Evolutionary conservation across 2,113 vertebrate species (phyloP), one percentile per base, ranked within the genome.

Genomic region (Oncorhynchus masou): DNA sequence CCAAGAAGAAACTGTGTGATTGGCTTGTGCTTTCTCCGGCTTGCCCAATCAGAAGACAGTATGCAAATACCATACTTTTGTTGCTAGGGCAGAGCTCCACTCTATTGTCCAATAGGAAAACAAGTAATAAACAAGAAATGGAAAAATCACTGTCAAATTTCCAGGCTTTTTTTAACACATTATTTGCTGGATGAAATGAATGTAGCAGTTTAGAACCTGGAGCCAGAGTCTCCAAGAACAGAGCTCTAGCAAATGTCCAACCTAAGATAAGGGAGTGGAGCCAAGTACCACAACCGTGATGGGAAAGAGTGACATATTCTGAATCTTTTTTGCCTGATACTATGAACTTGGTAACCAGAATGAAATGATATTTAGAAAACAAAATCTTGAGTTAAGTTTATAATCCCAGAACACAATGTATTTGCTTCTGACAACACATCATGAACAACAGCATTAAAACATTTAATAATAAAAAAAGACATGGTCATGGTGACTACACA

Each of bases 41-140:
- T 70, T 70, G 82, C 20, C 45, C 94, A 96, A 96, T 95, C 91
- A 70, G 76, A 85, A 76, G 16, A 75, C 80, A 84, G 73, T 92
- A 96, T 96, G 95, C 95, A 95, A 95, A 96, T 94, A 87, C 78
- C 70, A 84, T 89, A 89, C 89, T 94, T 89, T 90, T 94, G 95
- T 96, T 96, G 95, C 95, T 94, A 93, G 93, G 95, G 94, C 72
- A 95, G 91, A 95, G 94, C 93, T 79, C 87, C 90, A 83, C 88
- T 71, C 89, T 84, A 88, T 70, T 83, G 90, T 90, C 95, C 95
- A 96, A 96, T 96, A 92, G 94, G 91, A 92, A 95, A 94, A 94
- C 93, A 92, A 92, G 93, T 92, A 89, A 93, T 91, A 94, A 94
- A 95, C 95, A 95, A 95, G 94, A 91, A 93, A 91, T 84, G 93